phyloP scores from a whole-genome alignment of 1,140 invertebrate genomes.

The Temnothorax curvispinosus region DNA sequence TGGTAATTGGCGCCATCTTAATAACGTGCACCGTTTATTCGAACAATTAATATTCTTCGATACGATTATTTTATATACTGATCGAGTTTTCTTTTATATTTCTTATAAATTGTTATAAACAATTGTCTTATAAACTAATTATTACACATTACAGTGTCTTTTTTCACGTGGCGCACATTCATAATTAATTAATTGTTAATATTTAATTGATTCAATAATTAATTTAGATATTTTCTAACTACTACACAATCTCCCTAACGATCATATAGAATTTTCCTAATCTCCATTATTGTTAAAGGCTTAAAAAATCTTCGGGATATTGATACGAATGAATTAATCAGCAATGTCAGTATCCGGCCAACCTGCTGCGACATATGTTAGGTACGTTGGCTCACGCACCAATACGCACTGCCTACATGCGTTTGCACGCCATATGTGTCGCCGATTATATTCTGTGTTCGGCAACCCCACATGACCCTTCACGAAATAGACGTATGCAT shows the following conservation, averaged over 20 bases:
- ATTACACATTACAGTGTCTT: not conserved
- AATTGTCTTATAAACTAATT: no score
- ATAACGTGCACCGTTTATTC: slow-evolving; percentile 31
- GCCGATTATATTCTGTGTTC: slow-evolving; percentile 63
- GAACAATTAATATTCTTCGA: not conserved
- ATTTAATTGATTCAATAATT: not conserved
- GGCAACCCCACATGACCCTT: slow-evolving; percentile 60
- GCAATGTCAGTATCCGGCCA: slow-evolving; percentile 52
- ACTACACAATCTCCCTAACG: not conserved
- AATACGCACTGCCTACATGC: slow-evolving; percentile 60
- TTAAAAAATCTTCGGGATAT: not conserved
- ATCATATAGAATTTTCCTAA: not conserved
- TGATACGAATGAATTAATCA: slow-evolving; percentile 39
- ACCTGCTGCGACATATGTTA: slow-evolving; percentile 70
- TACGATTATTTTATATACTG: not conserved
- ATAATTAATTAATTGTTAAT: not conserved
- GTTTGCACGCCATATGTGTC: slow-evolving; percentile 58
- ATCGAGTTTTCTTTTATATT: not conserved
- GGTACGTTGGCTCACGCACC: slow-evolving; percentile 63
- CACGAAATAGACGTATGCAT: slow-evolving; percentile 32
- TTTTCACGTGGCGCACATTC: not conserved
- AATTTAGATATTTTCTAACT: not conserved
- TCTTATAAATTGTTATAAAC: not conserved
- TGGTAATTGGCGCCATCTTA: not conserved
- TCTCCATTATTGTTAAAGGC: not conserved